Conservation (phyloP, 2,113 vertebrate genomes). For the Motacilla alba region DNA sequence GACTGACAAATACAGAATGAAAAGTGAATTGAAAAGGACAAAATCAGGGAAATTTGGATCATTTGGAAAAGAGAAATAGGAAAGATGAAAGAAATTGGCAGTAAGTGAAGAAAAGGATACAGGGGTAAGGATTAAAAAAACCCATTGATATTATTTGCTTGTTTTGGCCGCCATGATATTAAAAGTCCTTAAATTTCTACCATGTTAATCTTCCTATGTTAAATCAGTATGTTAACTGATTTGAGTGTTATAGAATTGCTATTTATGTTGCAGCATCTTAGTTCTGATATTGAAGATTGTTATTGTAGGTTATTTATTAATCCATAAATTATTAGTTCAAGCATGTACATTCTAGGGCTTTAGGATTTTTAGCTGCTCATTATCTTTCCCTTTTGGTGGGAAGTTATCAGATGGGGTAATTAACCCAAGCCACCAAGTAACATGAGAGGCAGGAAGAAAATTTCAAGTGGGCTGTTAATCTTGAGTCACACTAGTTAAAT, state of each 20-base stretch:
- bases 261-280: not conserved
- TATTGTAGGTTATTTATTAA: not conserved
- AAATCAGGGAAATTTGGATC: not conserved
- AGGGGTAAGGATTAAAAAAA: not conserved
- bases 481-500: not conserved
- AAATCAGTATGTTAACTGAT: not conserved
- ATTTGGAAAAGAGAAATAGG: not conserved
- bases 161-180: not conserved
- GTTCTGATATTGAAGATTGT: not conserved
- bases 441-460: not conserved
- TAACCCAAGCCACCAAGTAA: not conserved
- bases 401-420: not conserved
- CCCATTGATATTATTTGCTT: not conserved
- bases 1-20: slow-evolving; percentile 13
- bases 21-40: slow-evolving; percentile 33
- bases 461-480: not conserved
- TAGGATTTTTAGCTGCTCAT: not conserved
- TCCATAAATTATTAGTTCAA: not conserved
- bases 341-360: not conserved
- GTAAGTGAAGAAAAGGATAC: not conserved
- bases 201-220: not conserved
- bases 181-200: not conserved
- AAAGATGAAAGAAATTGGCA: not conserved
- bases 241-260: not conserved
- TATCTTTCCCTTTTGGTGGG: not conserved